Evolutionary conservation across 2,888 invertebrate species (phyloP).

Genomic region (Meganola albula): DNA sequence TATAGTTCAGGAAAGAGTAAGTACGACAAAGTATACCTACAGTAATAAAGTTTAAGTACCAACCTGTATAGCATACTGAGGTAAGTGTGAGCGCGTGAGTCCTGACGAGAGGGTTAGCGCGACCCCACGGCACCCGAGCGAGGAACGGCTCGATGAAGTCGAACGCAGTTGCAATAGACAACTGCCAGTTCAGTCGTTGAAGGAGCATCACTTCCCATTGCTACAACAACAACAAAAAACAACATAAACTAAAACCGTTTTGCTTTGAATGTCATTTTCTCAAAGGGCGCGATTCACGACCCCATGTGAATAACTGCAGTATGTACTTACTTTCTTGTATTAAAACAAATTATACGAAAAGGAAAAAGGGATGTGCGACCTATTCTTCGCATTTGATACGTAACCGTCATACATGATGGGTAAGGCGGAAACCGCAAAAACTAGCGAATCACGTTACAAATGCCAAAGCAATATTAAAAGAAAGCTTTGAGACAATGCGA

Average conservation of each 20-base stretch:
- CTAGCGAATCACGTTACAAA: constrained; percentile 60
- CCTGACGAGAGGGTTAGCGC: constrained; percentile 79
- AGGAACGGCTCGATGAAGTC: constrained; percentile 90
- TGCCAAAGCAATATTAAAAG: constrained; percentile 45
- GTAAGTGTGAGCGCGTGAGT: constrained; percentile 87
- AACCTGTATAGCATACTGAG: constrained; percentile 88
- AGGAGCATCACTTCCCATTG: constrained; percentile 89
- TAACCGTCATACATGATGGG: constrained; percentile 71
- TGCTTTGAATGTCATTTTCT: constrained; percentile 29
- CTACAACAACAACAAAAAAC: constrained; percentile 70
- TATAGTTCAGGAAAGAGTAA: constrained; percentile 18
- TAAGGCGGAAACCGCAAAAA: constrained; percentile 75
- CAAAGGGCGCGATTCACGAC: constrained; percentile 45
- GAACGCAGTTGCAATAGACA: constrained; percentile 86
- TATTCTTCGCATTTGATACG: constrained; percentile 59
- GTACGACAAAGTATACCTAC: constrained; percentile 4
- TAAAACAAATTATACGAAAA: constrained; percentile 27
- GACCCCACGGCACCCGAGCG: constrained; percentile 80
- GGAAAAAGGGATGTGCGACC: constrained; percentile 41
- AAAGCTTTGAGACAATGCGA: constrained; percentile 32
- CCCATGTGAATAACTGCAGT: constrained; percentile 46
- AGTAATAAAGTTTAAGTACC: constrained; percentile 37
- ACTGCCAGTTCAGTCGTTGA: constrained; percentile 87
- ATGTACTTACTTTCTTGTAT: constrained; percentile 30
- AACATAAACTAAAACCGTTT: constrained; percentile 20